Evolutionary conservation across 2,888 invertebrate genomes (phyloP), one percentile per base, ranked within the genome.

Genomic region (Heteromyza rotundicornis): DNA sequence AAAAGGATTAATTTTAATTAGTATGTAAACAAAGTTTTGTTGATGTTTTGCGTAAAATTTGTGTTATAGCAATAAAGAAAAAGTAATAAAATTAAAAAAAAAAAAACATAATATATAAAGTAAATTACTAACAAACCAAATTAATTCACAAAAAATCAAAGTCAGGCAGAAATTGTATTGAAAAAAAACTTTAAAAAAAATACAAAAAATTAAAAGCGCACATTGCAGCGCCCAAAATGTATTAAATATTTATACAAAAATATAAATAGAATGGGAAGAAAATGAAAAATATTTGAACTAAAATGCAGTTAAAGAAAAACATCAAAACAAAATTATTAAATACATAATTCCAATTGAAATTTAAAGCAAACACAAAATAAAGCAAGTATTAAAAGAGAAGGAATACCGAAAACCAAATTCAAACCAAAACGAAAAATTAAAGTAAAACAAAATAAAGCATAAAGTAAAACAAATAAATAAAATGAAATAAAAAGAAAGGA

Each of bases 1-100:
- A 64, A 62, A 62, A 63, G 56, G 70, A 70, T 73, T 67, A 77
- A 68, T 72, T 75, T 70, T 12, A 44, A 54, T 44, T 44, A 59
- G 47, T 52, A 76, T 73, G 74, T 77, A 73, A 76, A 76, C 59
- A 60, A 72, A 70, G 71, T 76, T 77, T 74, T 77, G 75, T 75
- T 75, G 76, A 71, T 77, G 77, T 75, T 74, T 77, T 70, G 67
- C 68, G 70, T 71, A 68, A 62, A 64, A 60, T 77, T 75, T 77
- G 77, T 75, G 74, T 75, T 75, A 67, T 76, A 75, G 77, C 73
- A 77, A 76, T 74, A 68, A 67, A 66, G 62, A 62, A 53, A 44
- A 58, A 50, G n/a, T 19, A 23, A 47, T 36, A 50, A 56, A 62
- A 57, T 44, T 44, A 27, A 5, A 27, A 5, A 27, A 27, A 27